Percentiles rank a stretch among this genome's conserved stretches.
Conservation (phyloP, 2,113 vertebrate genomes). For the Halcyon malimbica region DNA sequence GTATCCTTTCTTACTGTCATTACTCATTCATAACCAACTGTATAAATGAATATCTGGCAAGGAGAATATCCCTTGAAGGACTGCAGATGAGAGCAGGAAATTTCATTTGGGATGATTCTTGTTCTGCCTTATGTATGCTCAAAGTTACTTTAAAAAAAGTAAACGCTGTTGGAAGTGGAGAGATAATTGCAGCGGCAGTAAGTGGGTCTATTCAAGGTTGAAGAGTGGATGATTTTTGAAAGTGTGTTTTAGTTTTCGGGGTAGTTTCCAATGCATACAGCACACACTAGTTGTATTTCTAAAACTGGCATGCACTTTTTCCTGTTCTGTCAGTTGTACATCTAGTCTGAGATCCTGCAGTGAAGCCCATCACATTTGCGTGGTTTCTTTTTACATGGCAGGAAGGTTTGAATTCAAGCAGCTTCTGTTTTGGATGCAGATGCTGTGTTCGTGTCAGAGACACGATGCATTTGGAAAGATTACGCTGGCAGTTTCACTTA, state of each 20-base stretch:
- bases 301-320: background rate
- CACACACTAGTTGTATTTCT: background rate
- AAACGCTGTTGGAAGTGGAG: background rate
- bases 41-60: background rate
- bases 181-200: background rate
- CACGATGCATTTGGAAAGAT: background rate
- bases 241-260: background rate
- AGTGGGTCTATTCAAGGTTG: background rate
- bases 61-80: background rate
- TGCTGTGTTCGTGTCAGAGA: background rate
- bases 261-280: background rate
- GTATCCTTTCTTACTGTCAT: background rate
- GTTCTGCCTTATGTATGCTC: background rate
- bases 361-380: background rate
- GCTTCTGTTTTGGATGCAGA: background rate
- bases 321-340: rapidly evolving
- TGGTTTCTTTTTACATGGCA: background rate
- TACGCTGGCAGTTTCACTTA: background rate
- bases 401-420: background rate
- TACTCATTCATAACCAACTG: constrained; percentile 25
- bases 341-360: background rate
- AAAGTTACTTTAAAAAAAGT: background rate
- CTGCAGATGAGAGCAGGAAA: background rate
- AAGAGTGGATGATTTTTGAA: background rate
- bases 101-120: background rate